Base-by-base conservation (phyloP, 2,888 invertebrate species). In the Crocallis elinguaria region DNA sequence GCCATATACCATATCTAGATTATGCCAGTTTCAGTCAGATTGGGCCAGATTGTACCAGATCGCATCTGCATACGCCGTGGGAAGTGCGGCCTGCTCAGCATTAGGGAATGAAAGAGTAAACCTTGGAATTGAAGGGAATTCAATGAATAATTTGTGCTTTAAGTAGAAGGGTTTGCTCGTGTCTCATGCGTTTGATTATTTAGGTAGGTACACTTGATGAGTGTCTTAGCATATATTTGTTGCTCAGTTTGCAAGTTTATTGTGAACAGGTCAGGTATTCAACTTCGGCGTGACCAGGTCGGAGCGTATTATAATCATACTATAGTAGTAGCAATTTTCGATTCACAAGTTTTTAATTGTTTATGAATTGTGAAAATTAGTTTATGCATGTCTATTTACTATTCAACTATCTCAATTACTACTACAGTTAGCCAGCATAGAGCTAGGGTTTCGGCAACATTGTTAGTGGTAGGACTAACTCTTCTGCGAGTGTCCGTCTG, bases 41-140 rank as follows among this genome's bases (percentile, higher is more conserved):
- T 27, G 35, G 29, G 17, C 21, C 29, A 45, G 45, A 41, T 42
- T 52, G 52, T 5, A 30, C 35, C 39, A 52, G 71, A 74, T 74
- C 77, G 73, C 78, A 83, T 86, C 83, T 84, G 82, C 84, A 86
- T 85, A 77, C 72, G 76, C 79, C 80, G 80, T 82, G 84, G 79
- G 84, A 82, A 79, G 60, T 64, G 51, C 66, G 55, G 63, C 67
- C 66, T 62, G 59, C 59, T 55, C 55, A 54, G 60, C 53, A 57
- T 64, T 62, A 57, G 42, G 43, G 53, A 63, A 42, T 42, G 41
- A 49, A 49, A 45, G 54, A 54, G 49, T 44, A 48, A 54, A 43
- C 48, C 48, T 33, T 27, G 46, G 42, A 46, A 43, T 42, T 39
- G 41, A 52, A 43, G 38, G 48, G 37, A 53, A 38, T 53, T 43